phyloP scores from a whole-genome alignment of 2,113 vertebrate species.

The Climacteris rufus region DNA sequence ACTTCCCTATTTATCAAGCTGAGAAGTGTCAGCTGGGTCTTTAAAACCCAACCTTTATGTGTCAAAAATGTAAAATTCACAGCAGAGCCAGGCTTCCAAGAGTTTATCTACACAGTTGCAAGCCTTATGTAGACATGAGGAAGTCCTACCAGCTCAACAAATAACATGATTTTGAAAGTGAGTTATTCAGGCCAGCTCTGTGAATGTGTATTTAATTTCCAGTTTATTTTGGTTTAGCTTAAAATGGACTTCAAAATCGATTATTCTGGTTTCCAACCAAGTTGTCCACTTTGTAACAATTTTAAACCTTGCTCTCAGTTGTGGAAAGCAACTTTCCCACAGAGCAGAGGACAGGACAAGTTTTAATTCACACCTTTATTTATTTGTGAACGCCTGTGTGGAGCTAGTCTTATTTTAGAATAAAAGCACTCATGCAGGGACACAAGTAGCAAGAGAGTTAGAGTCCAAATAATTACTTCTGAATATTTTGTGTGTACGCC shows the following conservation, averaged over 20 bases:
- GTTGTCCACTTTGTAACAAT: not conserved
- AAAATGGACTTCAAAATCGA: not conserved
- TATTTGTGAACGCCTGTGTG: not conserved
- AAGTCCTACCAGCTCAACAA: not conserved
- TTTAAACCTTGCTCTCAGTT: not conserved
- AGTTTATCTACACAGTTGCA: not conserved
- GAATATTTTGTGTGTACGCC: not conserved
- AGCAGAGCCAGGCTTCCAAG: not conserved
- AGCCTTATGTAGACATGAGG: not conserved
- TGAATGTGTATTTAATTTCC: not conserved
- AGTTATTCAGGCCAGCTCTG: not conserved
- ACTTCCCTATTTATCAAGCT: not conserved
- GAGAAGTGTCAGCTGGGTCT: not conserved
- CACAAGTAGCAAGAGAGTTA: not conserved
- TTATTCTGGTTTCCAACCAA: not conserved
- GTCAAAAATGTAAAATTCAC: not conserved
- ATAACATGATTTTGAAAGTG: not conserved
- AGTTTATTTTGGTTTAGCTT: not conserved
- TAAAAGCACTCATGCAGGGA: not conserved
- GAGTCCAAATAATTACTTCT: not conserved
- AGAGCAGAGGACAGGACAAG: not conserved
- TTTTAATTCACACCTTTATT: conserved; percentile 13
- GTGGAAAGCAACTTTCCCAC: not conserved
- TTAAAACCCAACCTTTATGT: not conserved
- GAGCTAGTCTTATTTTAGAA: not conserved